phyloP scores from a whole-genome alignment of 1,140 invertebrate species.

The Calosoma granatense region DNA sequence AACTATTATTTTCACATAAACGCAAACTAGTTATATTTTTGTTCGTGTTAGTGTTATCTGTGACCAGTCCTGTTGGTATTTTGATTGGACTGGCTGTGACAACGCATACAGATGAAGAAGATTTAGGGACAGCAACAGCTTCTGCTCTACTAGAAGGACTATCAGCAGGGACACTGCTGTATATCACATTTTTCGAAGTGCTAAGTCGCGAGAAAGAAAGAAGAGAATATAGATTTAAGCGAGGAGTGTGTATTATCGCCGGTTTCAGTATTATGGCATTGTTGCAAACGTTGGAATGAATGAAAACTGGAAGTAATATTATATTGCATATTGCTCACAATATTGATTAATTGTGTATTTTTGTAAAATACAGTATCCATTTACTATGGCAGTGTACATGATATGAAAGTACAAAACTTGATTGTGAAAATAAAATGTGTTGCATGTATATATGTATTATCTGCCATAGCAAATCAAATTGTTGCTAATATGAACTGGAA shows the following conservation, averaged over 20 bases:
- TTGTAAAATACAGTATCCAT: no score
- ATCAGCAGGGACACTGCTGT: conserved; percentile 32
- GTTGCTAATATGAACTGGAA: no score
- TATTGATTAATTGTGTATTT: no score
- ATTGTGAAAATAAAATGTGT: no score
- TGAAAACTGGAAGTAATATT: conserved; percentile 9
- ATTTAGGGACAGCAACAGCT: conserved; percentile 26
- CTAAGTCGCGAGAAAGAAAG: conserved; percentile 32
- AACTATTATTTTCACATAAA: conserved; percentile 54
- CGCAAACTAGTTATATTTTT: conserved; percentile 44
- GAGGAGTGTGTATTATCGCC: conserved; percentile 27
- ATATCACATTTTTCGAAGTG: conserved; percentile 34
- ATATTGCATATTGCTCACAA: not conserved
- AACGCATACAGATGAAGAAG: conserved; percentile 23
- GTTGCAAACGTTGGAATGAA: conserved; percentile 18
- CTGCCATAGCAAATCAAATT: no score
- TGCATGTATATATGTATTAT: no score
- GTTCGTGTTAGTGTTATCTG: conserved; percentile 48
- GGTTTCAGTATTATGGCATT: conserved; percentile 31
- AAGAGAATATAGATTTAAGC: conserved; percentile 23
- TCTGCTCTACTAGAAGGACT: conserved; percentile 30
- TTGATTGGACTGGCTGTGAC: conserved; percentile 42
- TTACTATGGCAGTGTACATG: no score
- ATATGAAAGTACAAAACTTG: no score
- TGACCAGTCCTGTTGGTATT: conserved; percentile 62